These are phyloP conservation scores for Habroteleia sp. DNA, from an alignment of 2,888 invertebrate species.

Conservation along the genomic window DNA sequence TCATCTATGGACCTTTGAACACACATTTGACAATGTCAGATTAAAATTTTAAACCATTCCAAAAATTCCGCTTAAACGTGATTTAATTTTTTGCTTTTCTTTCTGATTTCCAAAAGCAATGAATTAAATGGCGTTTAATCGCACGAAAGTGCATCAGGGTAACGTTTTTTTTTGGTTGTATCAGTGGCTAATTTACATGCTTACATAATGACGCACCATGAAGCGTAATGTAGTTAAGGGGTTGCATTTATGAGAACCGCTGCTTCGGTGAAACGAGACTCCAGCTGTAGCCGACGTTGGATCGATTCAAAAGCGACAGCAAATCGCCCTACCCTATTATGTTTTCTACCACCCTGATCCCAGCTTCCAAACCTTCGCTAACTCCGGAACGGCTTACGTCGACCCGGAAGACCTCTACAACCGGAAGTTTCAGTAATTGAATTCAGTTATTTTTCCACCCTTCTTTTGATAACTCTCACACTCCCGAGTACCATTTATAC, in stretches of 20 bases:
- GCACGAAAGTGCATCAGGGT: slow-evolving; percentile 13
- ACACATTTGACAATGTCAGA: too few species aligned
- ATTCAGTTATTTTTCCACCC: slow-evolving; percentile 68
- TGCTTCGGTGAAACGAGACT: slow-evolving; percentile 71
- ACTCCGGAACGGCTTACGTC: slow-evolving; percentile 69
- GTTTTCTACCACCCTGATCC: slow-evolving; percentile 70
- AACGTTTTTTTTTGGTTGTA: slow-evolving; percentile 39
- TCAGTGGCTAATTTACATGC: slow-evolving; percentile 51
- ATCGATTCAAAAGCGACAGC: slow-evolving; percentile 80
- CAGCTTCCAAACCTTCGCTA: slow-evolving; percentile 61
- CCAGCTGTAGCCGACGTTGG: slow-evolving; percentile 75
- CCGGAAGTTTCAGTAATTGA: slow-evolving; percentile 74
- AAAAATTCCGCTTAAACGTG: too few species aligned
- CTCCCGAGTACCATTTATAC: slow-evolving; percentile 29
- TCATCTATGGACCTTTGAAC: too few species aligned
- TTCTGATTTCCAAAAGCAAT: too few species aligned
- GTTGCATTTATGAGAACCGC: slow-evolving; percentile 73
- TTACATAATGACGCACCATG: slow-evolving; percentile 46
- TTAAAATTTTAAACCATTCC: too few species aligned
- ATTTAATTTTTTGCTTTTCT: too few species aligned
- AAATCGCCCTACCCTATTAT: slow-evolving; percentile 78
- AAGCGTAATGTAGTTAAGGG: slow-evolving; percentile 57
- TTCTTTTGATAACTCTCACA: slow-evolving; percentile 26
- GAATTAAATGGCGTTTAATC: slow-evolving; percentile 22
- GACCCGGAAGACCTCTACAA: slow-evolving; percentile 69